Evolutionary conservation across 2,113 vertebrate species (phyloP), one percentile per base, ranked within the genome.

Genomic region (Macroglossus sobrinus): DNA sequence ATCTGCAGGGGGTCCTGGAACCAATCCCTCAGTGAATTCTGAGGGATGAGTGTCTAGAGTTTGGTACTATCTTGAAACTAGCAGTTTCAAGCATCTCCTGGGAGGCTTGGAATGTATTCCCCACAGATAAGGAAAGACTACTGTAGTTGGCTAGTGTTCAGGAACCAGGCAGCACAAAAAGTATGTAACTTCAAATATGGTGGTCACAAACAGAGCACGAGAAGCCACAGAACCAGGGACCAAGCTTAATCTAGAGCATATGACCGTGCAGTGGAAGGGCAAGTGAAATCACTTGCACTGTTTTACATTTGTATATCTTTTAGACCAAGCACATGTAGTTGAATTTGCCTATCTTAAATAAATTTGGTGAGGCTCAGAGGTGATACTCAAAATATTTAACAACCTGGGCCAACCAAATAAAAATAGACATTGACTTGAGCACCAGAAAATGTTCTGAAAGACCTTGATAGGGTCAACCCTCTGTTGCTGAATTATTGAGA

Each of bases 311-410:
- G 9, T 59, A 43, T 38, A 4, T 66, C 40, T 88, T 76, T 95
- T 47, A 92, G 47, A 59, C 19, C 84, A 94, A 84, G 38, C 45
- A n/a, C 33, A 40, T 21, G 8, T 9, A 68, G 3, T 19, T 82
- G 35, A 84, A 86, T 82, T 72, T 87, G 7, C 11, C 63, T 68
- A 47, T 53, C 16, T 38, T 71, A 68, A 38, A 4, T 72, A 74
- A 68, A 35, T 80, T 79, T 94, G 74, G 16, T 47, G 28, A 35
- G 28, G 33, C 35, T 95, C 43, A 63, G 76, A 82, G 18, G 10
- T 68, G 8, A 64, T 63, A 84, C 19, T 90, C 24, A 89, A 95
- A 93, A 72, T 92, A 91, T 55, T 81, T 76, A 76, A 43, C 57
- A 86, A 61, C 35, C 14, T 45, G n/a, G 19, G 45, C 22, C 19